Conservation (phyloP, 2,113 vertebrate species). For the Eubucco bourcierii region DNA sequence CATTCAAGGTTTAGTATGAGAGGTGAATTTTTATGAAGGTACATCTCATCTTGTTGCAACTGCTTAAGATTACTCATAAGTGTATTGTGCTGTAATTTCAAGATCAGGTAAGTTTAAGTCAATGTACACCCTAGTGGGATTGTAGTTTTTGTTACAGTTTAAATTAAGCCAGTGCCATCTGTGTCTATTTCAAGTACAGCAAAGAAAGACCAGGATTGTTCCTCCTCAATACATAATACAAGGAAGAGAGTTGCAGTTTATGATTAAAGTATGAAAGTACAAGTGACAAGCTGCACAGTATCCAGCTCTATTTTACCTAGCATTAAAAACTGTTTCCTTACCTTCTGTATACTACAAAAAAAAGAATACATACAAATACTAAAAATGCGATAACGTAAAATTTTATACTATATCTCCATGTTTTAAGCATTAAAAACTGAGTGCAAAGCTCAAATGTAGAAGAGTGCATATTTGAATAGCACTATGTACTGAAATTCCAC, state of each 20-base stretch:
- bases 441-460: neutral
- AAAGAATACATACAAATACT: conserved; percentile 35
- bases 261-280: neutral
- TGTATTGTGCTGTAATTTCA: neutral
- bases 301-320: neutral
- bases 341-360: neutral
- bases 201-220: neutral
- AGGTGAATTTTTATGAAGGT: neutral
- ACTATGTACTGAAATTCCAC: neutral
- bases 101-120: neutral
- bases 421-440: neutral
- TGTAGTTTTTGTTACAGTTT: neutral
- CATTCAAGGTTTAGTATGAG: neutral
- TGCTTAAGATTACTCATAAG: neutral
- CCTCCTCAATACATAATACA: neutral
- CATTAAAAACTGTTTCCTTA: neutral
- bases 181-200: neutral
- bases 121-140: neutral
- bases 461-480: neutral
- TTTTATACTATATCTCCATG: neutral
- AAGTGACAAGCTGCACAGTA: neutral
- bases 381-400: neutral
- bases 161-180: neutral
- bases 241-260: neutral
- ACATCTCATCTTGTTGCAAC: neutral